These are phyloP conservation scores for Fopius arisanus DNA, from an alignment of 1,140 invertebrate genomes.

Conservation along the genomic window DNA sequence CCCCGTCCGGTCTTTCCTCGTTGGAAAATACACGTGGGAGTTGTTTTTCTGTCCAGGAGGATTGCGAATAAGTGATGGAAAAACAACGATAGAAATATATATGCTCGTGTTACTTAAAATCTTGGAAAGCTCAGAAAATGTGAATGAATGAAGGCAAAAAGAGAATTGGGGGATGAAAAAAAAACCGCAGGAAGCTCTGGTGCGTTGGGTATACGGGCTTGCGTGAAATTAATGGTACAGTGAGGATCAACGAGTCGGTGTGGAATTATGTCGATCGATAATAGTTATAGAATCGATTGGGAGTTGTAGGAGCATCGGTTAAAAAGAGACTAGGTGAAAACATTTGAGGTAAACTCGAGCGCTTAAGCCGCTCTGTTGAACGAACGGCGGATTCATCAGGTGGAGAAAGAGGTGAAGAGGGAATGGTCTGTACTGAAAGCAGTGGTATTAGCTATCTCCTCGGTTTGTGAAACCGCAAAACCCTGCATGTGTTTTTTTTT, in stretches of 20 bases:
- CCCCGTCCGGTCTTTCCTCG: background rate
- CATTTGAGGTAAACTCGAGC: background rate
- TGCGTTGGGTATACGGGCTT: background rate
- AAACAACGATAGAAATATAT: background rate
- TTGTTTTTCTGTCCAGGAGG: background rate
- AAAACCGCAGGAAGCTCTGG: background rate
- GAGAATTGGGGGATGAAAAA: background rate
- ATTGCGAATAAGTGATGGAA: background rate
- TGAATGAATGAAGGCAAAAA: background rate
- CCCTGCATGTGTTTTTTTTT: background rate
- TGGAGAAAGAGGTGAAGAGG: background rate
- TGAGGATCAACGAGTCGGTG: conserved; percentile 1
- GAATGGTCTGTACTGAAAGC: background rate
- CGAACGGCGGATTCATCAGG: conserved; percentile 15
- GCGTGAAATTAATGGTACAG: background rate
- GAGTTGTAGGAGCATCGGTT: conserved; percentile 8
- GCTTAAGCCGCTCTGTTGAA: background rate
- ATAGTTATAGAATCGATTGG: conserved; percentile 17
- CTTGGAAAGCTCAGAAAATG: background rate
- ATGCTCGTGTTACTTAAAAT: background rate
- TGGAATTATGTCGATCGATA: conserved; percentile 9
- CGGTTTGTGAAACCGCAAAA: background rate
- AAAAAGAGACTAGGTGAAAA: background rate
- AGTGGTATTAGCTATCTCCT: conserved; percentile 9
- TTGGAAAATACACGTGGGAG: background rate